Evolutionary conservation across 2,113 vertebrate genomes (phyloP), one percentile per base, ranked within the genome.

Genomic region (Gobiocypris rarus): DNA sequence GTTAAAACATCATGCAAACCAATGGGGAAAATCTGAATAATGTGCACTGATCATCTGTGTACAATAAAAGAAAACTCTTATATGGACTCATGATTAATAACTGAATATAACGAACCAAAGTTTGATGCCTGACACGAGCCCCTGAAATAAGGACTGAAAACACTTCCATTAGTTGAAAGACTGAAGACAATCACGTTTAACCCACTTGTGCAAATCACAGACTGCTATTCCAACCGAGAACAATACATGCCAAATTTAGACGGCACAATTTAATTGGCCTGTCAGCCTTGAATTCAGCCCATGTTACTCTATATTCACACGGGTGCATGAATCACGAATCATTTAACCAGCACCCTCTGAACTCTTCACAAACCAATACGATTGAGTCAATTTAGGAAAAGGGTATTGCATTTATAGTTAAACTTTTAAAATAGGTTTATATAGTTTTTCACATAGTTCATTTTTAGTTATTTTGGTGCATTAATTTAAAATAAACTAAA

Each of bases 211-310:
- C 52, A 87, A 87, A 87, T 84, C 75, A 41, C 69, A 2, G 5
- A n/a, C 69, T 45, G 69, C 41, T 71, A 70, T 84, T 80, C 43
- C 7, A 83, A 77, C 70, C 48, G 65, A 76, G 73, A 83, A 81
- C 87, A 85, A 80, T 88, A 69, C 70, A 77, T 77, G 52, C 76
- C 82, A 76, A 61, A 85, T 70, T 83, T 81, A 83, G 81, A 75
- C 71, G 43, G 69, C 41, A 45, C 41, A 24, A 71, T 15, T 45
- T 3, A 71, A 71, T 71, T 8, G 31, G 63, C 71, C 77, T 76
- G 70, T 86, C 87, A 81, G 41, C 11, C 48, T 45, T 10, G 24
- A 82, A 81, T 76, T 85, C 71, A 58, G 43, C 48, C 54, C 48
- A 4, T 75, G 56, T 67, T 5, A 5, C 17, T 69, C 17, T 22